Percentiles rank a stretch among this genome's conserved stretches.
Conservation (phyloP, 2,888 invertebrate genomes). For the Palloptera scutellata region DNA sequence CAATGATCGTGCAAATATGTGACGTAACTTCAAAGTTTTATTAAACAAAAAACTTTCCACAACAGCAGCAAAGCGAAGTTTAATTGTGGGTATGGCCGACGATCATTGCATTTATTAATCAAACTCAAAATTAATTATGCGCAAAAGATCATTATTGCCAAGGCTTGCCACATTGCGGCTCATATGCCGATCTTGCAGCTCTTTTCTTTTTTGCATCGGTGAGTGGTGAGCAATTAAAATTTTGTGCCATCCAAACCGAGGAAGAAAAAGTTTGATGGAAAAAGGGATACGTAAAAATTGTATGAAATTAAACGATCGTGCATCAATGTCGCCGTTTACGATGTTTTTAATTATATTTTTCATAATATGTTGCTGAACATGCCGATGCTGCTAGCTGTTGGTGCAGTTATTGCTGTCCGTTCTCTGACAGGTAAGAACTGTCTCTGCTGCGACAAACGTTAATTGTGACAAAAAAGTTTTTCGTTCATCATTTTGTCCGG, state of each 20-base stretch:
- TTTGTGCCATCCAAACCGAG: conserved; percentile 29
- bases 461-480: background rate
- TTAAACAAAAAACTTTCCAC: background rate
- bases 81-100: no score
- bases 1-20: conserved; percentile 39
- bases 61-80: no score
- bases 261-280: no score
- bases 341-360: background rate
- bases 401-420: no score
- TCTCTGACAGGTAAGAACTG: no score
- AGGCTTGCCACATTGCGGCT: background rate
- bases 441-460: background rate
- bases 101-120: conserved; percentile 50
- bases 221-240: conserved; percentile 45
- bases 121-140: conserved; percentile 51
- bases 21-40: conserved; percentile 30
- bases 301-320: background rate
- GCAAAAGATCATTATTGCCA: conserved; percentile 23
- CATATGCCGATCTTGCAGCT: background rate
- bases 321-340: background rate
- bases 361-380: no score
- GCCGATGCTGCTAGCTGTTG: no score
- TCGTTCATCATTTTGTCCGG: background rate
- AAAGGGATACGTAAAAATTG: background rate
- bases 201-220: conserved; percentile 25